These are phyloP conservation scores for Bugula neritina DNA, from an alignment of 2,888 invertebrate species.

Conservation along the genomic window DNA sequence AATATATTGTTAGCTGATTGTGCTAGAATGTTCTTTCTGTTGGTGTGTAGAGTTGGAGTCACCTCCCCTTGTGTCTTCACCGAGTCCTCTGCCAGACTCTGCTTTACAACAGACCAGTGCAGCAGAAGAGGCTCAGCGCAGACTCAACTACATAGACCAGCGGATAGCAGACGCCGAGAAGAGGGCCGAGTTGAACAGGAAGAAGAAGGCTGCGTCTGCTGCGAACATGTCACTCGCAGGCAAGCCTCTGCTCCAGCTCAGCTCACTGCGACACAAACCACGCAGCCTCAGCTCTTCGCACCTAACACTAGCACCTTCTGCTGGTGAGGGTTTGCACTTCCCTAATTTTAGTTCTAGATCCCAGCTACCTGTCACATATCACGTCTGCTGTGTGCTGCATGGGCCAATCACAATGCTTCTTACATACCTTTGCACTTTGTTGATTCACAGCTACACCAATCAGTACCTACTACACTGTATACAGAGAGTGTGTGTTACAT, in stretches of 20 bases:
- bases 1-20: too few species aligned
- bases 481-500: too few species aligned
- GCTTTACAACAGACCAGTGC: not conserved
- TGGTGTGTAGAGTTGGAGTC: constrained; percentile 18
- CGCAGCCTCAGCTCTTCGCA: constrained; percentile 24
- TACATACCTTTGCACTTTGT: too few species aligned
- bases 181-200: constrained; percentile 7
- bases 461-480: too few species aligned
- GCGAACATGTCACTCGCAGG: constrained; percentile 22
- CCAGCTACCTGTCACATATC: too few species aligned
- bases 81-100: not conserved
- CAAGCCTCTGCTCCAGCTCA: constrained; percentile 25
- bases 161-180: constrained; percentile 18
- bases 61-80: constrained; percentile 6
- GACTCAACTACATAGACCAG: constrained; percentile 20
- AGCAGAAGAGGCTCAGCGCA: constrained; percentile 3
- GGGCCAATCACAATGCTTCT: too few species aligned
- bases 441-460: too few species aligned
- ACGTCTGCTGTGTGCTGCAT: too few species aligned
- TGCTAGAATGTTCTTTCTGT: too few species aligned
- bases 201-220: constrained; percentile 1
- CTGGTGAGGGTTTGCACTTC: not conserved
- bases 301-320: not conserved
- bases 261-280: constrained; percentile 18
- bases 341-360: too few species aligned